These are phyloP conservation scores for Enteromius argenteus DNA, from an alignment of 2,797 vertebrate species.

Conservation along the genomic window DNA sequence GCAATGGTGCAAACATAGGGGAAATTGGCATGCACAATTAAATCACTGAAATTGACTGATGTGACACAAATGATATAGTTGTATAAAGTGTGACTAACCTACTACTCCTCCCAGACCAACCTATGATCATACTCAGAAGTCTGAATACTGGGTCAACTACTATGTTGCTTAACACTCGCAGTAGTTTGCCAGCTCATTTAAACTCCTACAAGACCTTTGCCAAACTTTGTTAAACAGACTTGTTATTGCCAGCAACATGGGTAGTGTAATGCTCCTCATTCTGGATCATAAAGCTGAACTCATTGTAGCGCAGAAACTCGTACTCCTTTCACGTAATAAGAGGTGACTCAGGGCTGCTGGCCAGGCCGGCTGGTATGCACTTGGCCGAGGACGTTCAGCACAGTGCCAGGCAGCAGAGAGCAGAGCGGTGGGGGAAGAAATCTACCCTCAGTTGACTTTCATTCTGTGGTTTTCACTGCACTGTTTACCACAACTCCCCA, in stretches of 20 bases:
- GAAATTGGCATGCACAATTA: too few relatives aligned
- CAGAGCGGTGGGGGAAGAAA: conserved; percentile 56
- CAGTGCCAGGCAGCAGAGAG: conserved; percentile 62
- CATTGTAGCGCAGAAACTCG: conserved; percentile 16
- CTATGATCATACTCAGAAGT: neutral
- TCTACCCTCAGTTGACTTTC: conserved; percentile 68
- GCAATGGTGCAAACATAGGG: too few relatives aligned
- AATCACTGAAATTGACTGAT: too few relatives aligned
- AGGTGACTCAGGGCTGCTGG: conserved; percentile 28
- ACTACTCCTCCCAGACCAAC: neutral
- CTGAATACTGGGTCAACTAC: too few relatives aligned
- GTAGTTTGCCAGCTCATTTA: neutral
- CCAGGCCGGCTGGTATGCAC: conserved; percentile 60
- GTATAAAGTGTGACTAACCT: neutral
- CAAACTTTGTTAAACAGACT: conserved; percentile 10
- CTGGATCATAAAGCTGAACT: conserved; percentile 11
- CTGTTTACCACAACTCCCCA: conserved; percentile 59
- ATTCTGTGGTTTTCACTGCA: conserved; percentile 67
- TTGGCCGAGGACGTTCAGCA: conserved; percentile 63
- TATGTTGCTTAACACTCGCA: neutral
- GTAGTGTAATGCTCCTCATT: neutral
- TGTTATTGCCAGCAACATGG: conserved; percentile 7
- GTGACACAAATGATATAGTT: too few relatives aligned
- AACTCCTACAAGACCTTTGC: neutral
- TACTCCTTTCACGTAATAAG: conserved; percentile 12